Base-by-base conservation (phyloP, 2,113 vertebrate species). In the Falco punctatus region DNA sequence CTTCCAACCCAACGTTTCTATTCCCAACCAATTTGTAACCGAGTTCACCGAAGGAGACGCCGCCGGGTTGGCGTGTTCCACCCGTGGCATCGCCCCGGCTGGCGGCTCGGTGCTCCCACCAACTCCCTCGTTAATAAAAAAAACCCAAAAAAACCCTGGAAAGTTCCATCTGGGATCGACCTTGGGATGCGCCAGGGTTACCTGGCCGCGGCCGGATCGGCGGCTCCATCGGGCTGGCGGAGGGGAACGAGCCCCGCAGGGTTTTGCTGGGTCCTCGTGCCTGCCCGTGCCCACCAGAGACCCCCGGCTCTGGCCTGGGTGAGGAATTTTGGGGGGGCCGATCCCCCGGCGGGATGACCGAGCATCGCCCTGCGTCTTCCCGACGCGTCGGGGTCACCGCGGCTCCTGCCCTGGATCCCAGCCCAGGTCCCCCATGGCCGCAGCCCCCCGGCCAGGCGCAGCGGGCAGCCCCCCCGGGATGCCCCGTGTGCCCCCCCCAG, bases 151-250 rank as follows among this genome's bases (percentile, higher is more conserved):
- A 10, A 9, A 38, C 9, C 38, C 38, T 10, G 38, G 38, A 38
- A 38, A 38, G 38, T 38, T 38, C 38, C 38, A 38, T 38, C 38
- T 38, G 38, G 38, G 38, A 38, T 38, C 4, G 3, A 13, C 11
- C 27, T 11, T 1, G 7, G 57, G 70, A 20, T 1, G 3, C 2
- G 5, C 33, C 40, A 1, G 27, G 38, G 33, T 32, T 22, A 8
- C 21, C 40, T 27, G 5, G 3, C 26, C 24, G 11, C 16, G 13
- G 2, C 24, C 9, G 14, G 13, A 28, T 6, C 21, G 2, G 35
- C 3, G 22, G 49, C 51, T 85, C 72, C 30, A 4, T 12, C 59
- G 1, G 38, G 58, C 4, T 3, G 7, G 3, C 4, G n/a, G 49
- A 18, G 33, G 15, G 38, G 40, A 38, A 33, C 6, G n/a, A 54